Evolutionary conservation across 1,140 invertebrate species (phyloP), one percentile per base, ranked within the genome.

Genomic region (Diabrotica virgifera): DNA sequence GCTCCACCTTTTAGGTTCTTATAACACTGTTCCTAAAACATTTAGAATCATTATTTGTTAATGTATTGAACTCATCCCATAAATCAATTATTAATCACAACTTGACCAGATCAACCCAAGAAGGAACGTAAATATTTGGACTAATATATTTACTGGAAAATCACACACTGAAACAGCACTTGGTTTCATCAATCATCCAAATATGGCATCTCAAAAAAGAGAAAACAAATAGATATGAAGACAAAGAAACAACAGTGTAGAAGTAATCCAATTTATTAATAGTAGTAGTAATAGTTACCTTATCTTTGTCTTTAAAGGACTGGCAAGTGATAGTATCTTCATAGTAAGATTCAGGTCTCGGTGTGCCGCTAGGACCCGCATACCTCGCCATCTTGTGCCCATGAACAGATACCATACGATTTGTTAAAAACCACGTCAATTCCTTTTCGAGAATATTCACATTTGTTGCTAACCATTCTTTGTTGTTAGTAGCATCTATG

Each of bases 341-440:
- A 51, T 82, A 83, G 77, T 92, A 95, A 13, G 90, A 91, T 78
- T 94, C 92, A 0, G 92, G 92, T 53, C 92, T 82, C 5, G 93
- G 92, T 8, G 87, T 87, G 6, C 78, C 77, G 50, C 82, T 85
- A 92, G 66, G 80, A 81, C n/a, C 85, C 80, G 0, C 92, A 58
- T 74, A 77, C 14, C 84, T 82, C 2, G 86, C 81, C 67, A 93
- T 74, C 36, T 76, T 82, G 68, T 86, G 86, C n/a, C 79, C 80
- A 35, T 80, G 80, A 5, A 90, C 79, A 0, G 80, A 73, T 0
- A 86, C 75, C 52, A 79, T 82, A 72, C 82, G 83, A 37, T 86
- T 82, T 0, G 83, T 80, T 40, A 86, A 72, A 86, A 88, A 91
- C 75, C 84, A 90, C 5, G 81, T 70, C 36, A 90, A 83, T 74